Conservation (phyloP, 2,888 invertebrate species). For the Villa cingulata region DNA sequence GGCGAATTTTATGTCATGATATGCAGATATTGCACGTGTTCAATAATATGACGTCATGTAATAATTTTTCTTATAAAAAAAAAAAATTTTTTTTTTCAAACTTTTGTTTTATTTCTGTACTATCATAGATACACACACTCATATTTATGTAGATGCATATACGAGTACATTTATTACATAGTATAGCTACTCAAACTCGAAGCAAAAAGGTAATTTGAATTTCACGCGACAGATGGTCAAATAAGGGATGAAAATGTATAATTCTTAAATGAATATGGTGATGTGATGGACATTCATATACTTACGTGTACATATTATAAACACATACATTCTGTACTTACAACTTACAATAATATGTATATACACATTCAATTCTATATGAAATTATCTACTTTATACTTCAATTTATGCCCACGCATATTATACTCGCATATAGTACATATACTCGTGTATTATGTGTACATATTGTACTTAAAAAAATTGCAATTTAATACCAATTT, state of each 20-base stretch:
- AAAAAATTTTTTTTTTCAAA: not conserved
- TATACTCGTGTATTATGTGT: too few relatives aligned
- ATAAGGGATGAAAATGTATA: slow-evolving; percentile 12
- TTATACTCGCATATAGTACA: too few relatives aligned
- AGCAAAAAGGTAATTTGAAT: slow-evolving; percentile 7
- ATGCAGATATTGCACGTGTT: slow-evolving; percentile 16
- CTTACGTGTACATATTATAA: not conserved
- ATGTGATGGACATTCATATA: not conserved
- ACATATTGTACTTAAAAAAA: too few relatives aligned
- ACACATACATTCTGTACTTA: slow-evolving; percentile 4
- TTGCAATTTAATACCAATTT: too few relatives aligned
- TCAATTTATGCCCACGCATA: too few relatives aligned
- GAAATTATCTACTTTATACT: too few relatives aligned
- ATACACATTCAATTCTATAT: slow-evolving; percentile 6
- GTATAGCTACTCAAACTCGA: too few relatives aligned
- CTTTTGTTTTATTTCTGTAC: not conserved
- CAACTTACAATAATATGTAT: too few relatives aligned
- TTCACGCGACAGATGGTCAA: slow-evolving; percentile 14
- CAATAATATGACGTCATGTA: slow-evolving; percentile 9
- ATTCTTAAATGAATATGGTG: too few relatives aligned
- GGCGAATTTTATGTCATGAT: slow-evolving; percentile 11
- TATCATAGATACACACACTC: too few relatives aligned
- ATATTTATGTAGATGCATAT: not conserved
- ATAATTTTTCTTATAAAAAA: too few relatives aligned
- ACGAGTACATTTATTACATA: too few relatives aligned